Percentiles rank a stretch among this genome's conserved stretches.
Conservation (phyloP, 2,888 invertebrate genomes). For the Amblyjoppa fuscipennis region DNA sequence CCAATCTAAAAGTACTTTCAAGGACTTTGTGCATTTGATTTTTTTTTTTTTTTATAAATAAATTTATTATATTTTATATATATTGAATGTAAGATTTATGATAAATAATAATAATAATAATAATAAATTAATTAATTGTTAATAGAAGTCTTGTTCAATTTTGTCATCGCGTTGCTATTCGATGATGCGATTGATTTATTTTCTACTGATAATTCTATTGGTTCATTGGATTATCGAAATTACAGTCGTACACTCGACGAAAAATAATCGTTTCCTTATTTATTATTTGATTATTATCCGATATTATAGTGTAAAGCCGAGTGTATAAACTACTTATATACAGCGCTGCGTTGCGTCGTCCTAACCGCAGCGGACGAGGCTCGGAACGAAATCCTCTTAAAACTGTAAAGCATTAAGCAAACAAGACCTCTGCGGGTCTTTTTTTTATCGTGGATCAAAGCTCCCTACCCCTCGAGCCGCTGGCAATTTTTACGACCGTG, state of each 20-base stretch:
- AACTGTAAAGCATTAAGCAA: conserved; percentile 68
- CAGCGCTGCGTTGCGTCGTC: conserved; percentile 42
- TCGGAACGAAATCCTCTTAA: conserved; percentile 65
- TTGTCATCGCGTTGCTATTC: conserved; percentile 1
- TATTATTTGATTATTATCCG: conserved; percentile 59
- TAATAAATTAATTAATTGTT: neutral
- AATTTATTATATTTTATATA: neutral
- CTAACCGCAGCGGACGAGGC: conserved; percentile 38
- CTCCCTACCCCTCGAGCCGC: conserved; percentile 55
- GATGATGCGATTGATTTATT: neutral
- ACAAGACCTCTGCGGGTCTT: conserved; percentile 64
- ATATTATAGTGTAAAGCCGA: conserved; percentile 33
- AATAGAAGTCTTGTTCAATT: neutral
- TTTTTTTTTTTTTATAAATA: neutral
- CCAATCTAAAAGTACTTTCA: no score
- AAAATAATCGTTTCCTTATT: conserved; percentile 54
- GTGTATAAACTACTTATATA: conserved; percentile 24
- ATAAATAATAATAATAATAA: neutral
- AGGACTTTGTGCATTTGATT: no score
- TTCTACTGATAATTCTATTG: conserved; percentile 35
- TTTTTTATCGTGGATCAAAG: conserved; percentile 62
- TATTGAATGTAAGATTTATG: neutral
- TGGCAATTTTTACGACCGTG: conserved; percentile 63
- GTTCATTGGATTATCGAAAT: conserved; percentile 61
- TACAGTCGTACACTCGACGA: conserved; percentile 2